These are phyloP conservation scores for Anthoscopus minutus DNA, from an alignment of 2,113 vertebrate genomes.

Conservation along the genomic window DNA sequence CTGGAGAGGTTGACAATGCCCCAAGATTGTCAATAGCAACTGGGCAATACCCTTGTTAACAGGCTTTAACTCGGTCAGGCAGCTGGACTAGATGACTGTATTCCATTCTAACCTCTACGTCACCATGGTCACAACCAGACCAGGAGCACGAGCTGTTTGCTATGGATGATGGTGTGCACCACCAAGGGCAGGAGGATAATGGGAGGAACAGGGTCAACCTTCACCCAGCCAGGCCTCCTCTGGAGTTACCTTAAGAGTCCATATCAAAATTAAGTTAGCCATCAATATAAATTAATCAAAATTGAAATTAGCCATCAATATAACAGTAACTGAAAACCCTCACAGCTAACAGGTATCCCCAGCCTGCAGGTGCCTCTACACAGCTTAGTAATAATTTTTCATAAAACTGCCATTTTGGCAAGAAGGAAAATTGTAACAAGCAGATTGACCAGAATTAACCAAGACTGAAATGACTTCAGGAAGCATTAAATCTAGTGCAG, in stretches of 20 bases:
- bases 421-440: background rate
- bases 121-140: background rate
- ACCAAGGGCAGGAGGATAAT: background rate
- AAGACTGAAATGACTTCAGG: background rate
- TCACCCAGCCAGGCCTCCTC: background rate
- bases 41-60: background rate
- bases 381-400: background rate
- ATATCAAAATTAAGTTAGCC: background rate
- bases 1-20: background rate
- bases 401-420: background rate
- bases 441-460: background rate
- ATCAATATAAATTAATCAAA: accelerated
- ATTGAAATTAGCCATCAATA: accelerated
- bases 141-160: background rate
- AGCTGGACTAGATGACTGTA: background rate
- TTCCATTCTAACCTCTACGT: accelerated
- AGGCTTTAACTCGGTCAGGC: background rate
- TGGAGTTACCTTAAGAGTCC: background rate
- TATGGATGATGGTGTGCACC: accelerated
- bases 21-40: background rate
- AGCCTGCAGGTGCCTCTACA: background rate
- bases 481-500: background rate
- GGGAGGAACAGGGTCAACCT: background rate
- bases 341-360: background rate
- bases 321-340: background rate